phyloP scores from a whole-genome alignment of 2,888 invertebrate genomes.

The Dasysyrphus albostriatus region DNA sequence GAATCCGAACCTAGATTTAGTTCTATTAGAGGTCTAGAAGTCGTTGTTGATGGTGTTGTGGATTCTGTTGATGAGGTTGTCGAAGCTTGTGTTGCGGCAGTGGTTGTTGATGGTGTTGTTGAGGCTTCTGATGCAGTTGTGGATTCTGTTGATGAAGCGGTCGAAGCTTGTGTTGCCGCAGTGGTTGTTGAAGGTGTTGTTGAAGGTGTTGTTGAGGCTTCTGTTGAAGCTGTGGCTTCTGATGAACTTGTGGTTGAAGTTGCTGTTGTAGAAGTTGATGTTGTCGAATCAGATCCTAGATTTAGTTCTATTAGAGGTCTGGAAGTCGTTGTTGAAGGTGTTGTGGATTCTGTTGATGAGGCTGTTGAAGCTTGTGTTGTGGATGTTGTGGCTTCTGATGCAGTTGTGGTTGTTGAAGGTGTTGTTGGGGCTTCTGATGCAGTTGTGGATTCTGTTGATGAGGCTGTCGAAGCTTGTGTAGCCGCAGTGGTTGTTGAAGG shows the following conservation, averaged over 20 bases:
- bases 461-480: background rate
- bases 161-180: background rate
- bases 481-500: background rate
- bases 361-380: too few species aligned
- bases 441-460: background rate
- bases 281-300: too few species aligned
- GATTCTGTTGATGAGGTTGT: too few species aligned
- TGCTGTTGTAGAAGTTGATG: background rate
- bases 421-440: background rate
- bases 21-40: too few species aligned
- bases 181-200: background rate
- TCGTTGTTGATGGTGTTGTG: too few species aligned
- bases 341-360: too few species aligned
- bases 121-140: background rate
- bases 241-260: background rate
- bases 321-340: too few species aligned
- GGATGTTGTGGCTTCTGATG: too few species aligned
- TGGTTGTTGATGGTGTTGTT: background rate
- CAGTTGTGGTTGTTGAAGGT: too few species aligned
- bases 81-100: too few species aligned
- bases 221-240: background rate
- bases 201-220: background rate
- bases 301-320: too few species aligned
- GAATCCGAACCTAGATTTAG: too few species aligned
- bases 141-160: background rate